Base-by-base conservation (phyloP, 2,888 invertebrate genomes). In the Leptopilina myrica region DNA sequence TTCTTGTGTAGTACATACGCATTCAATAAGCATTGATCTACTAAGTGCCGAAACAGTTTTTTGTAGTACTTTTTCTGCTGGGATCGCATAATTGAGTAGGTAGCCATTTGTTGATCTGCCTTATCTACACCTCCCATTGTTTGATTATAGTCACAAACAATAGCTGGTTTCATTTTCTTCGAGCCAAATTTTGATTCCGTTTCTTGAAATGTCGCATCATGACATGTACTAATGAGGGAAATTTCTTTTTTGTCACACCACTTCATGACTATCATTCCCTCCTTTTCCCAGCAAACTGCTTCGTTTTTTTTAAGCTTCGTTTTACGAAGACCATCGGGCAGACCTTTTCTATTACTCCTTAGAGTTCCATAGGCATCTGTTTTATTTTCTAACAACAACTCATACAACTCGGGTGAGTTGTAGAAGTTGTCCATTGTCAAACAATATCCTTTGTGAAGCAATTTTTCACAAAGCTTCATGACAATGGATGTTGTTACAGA, bases 381-480 rank as follows among this genome's bases (percentile, higher is more conserved):
- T 67, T 33, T 40, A 0, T 33, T 33, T 15, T 40, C 26, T 67
- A 67, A 46, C 15, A 67, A 40, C 12, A 67, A 40, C 12, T 67
- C 67, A 46, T 14, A 67, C 40, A 67, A 67, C 11, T 67, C 67
- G 5, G 67, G 67, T 40, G 26, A 67, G 15, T 67, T 67, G 40
- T 67, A 67, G 11, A 67, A 67, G n/a, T 67, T 67, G 20, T 67
- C 67, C 67, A 67, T 67, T 26, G 40, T n/a, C 11, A 67, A 67
- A 46, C 67, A 67, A n/a, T 67, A 67, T 5, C 67, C 67, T 67
- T 67, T 26, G 11, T 67, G 67, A 11, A 67, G 40, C 40, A 67
- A 65, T n/a, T 65, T 65, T 15, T 65, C 5, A 67, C 67, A 14
- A n/a, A 43, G 26, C 40, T 67, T 67, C 43, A 67, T 67, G n/a